Base-by-base conservation (phyloP, 2,797 vertebrate genomes). In the Benthosema pterotum region DNA sequence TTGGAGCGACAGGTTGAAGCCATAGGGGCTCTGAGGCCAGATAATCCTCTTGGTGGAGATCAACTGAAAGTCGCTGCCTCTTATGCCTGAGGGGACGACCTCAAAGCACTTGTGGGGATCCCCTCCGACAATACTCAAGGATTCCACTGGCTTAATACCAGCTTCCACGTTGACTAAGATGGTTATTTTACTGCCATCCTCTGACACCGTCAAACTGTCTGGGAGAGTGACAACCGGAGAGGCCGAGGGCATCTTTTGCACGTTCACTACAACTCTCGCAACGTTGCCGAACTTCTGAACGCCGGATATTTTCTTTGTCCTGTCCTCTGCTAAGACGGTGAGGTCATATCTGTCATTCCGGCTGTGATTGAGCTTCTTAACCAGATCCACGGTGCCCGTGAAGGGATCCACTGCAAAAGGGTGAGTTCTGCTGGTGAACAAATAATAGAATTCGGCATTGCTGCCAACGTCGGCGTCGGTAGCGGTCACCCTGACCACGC, bases 381-480 rank as follows among this genome's bases (percentile, higher is more conserved):
- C 75, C 2, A 97, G 89, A 25, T 89, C 95, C 58, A 99, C 91
- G 1, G 86, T 87, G 0, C 98, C 98, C 0, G 93, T 96, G 78
- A 95, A 95, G 52, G 97, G 98, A 73, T 99, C 95, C 3, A 99
- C 74, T 0, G 88, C 78, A 68, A 98, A 98, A 0, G 94, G 88
- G 61, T 91, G 92, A 0, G 94, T 91, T 79, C 92, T 94, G 22
- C 89, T 89, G 50, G 92, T 94, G 63, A 99, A 95, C 1, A 90
- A 88, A 0, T 98, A 99, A 71, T 98, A 99, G 87, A 99, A 98
- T 67, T 94, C 91, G 0, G 94, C 94, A 0, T 99, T 99, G 88
- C 94, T 96, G 12, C 97, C 97, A 11, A 95, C 57, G 2, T 99
- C 98, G 0, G 97, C 98, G 0, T 99, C 98, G 0, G 96, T 99